phyloP scores from a whole-genome alignment of 2,113 vertebrate species.

The Dermatemys mawii region DNA sequence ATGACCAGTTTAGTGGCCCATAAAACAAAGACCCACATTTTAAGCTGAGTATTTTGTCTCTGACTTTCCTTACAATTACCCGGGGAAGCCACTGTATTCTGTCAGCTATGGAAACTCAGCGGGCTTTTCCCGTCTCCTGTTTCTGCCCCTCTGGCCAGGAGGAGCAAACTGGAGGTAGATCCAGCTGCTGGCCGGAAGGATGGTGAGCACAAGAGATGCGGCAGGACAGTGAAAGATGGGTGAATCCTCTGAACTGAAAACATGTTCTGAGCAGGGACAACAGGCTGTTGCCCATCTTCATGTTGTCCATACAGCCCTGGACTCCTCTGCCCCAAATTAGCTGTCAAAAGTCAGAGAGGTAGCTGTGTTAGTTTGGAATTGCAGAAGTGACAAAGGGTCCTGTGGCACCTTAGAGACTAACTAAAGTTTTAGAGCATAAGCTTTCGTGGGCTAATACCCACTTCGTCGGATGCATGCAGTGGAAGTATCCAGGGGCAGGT shows the following conservation, averaged over 20 bases:
- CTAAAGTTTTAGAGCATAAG: no score
- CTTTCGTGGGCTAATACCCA: no score
- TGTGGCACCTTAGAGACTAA: no score
- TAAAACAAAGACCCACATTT: neutral
- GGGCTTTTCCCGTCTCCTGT: neutral
- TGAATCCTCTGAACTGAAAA: neutral
- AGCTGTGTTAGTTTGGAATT: no score
- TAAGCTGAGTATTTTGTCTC: neutral
- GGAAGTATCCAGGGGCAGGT: no score
- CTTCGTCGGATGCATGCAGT: no score
- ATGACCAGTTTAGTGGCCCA: neutral
- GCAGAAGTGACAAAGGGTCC: no score
- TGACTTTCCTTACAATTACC: neutral
- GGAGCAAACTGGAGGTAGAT: neutral
- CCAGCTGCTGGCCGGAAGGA: neutral
- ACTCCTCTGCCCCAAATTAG: neutral
- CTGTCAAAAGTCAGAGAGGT: no score
- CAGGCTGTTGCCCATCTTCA: neutral
- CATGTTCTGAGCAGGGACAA: neutral
- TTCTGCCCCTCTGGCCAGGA: neutral
- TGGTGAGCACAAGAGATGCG: neutral
- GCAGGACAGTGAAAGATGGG: neutral
- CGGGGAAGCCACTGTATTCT: neutral
- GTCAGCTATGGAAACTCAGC: neutral
- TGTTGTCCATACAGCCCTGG: neutral